Percentiles rank a stretch among this genome's conserved stretches.
phyloP scores from a whole-genome alignment of 2,888 invertebrate species.

The Caenorhabditis wallacei region DNA sequence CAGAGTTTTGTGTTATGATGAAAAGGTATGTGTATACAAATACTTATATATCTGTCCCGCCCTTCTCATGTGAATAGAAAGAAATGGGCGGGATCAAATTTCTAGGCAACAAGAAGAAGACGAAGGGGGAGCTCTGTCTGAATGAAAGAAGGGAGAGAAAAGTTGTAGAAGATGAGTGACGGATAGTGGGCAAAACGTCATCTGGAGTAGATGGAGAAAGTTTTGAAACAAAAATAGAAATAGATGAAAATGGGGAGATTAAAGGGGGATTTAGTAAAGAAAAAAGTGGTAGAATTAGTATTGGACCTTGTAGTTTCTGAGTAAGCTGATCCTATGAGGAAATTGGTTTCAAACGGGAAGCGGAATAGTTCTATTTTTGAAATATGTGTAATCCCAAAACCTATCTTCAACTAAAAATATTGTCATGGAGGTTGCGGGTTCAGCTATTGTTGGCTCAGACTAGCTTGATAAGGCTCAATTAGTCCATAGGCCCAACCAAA shows the following conservation, averaged over 20 bases:
- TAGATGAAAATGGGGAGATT: constrained; percentile 19
- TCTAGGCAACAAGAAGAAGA: constrained; percentile 32
- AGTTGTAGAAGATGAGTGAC: constrained; percentile 34
- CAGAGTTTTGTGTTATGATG: constrained; percentile 79
- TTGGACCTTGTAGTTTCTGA: too few relatives aligned
- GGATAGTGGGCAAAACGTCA: constrained; percentile 40
- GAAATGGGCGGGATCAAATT: constrained; percentile 23
- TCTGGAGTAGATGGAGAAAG: constrained; percentile 8
- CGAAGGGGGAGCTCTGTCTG: constrained; percentile 3
- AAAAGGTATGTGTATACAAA: constrained; percentile 63
- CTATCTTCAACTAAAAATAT: too few relatives aligned
- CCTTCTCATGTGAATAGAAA: constrained; percentile 1
- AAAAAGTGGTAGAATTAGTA: too few relatives aligned
- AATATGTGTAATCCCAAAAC: too few relatives aligned
- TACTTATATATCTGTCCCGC: not conserved
- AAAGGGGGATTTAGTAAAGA: constrained; percentile 12
- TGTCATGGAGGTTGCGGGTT: too few relatives aligned
- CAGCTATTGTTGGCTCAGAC: too few relatives aligned
- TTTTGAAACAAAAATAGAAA: constrained; percentile 7
- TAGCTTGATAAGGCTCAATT: too few relatives aligned
- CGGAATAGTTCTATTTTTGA: too few relatives aligned
- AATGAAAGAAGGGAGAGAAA: constrained; percentile 7
- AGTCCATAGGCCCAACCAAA: too few relatives aligned
- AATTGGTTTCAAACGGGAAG: too few relatives aligned
- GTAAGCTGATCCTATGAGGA: too few relatives aligned